A percentile compares a stretch with the other conserved stretches of the same genome.
phyloP scores from a whole-genome alignment of 2,888 invertebrate species.

The Matsumyia berberina region DNA sequence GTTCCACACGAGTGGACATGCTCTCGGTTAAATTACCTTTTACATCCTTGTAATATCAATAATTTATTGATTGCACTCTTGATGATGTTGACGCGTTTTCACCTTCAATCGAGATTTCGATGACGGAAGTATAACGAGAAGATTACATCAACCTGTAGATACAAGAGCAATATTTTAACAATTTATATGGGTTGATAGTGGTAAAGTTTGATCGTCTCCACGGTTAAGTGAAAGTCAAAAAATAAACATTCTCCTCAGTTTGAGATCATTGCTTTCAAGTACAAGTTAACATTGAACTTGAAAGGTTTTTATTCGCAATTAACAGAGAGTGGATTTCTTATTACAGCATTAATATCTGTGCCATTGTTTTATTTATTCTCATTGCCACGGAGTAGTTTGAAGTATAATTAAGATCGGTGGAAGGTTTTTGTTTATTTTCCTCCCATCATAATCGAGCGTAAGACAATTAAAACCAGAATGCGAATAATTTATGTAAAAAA shows the following conservation, averaged over 20 bases:
- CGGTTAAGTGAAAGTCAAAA: neutral
- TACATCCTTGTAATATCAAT: conserved; percentile 11
- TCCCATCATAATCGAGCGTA: neutral
- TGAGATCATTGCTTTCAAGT: neutral
- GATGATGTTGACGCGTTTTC: neutral
- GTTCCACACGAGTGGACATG: conserved; percentile 15
- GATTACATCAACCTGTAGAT: neutral
- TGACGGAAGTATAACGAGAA: conserved; percentile 10
- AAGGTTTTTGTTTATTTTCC: neutral
- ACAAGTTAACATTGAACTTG: conserved; percentile 33
- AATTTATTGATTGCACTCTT: neutral
- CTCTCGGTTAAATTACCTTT: conserved; percentile 22
- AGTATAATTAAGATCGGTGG: neutral
- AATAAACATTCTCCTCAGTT: conserved; percentile 6
- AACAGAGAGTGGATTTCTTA: neutral
- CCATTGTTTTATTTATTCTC: conserved; percentile 6
- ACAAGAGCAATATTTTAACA: neutral
- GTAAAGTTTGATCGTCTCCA: neutral
- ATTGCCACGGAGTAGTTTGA: neutral
- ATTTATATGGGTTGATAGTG: neutral
- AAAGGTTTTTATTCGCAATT: conserved; percentile 5
- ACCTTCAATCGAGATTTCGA: neutral
- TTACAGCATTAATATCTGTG: neutral
- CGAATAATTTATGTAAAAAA: neutral
- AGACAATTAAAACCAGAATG: neutral